Evolutionary conservation across 2,797 vertebrate genomes (phyloP).

Genomic region (Alauda arvensis): DNA sequence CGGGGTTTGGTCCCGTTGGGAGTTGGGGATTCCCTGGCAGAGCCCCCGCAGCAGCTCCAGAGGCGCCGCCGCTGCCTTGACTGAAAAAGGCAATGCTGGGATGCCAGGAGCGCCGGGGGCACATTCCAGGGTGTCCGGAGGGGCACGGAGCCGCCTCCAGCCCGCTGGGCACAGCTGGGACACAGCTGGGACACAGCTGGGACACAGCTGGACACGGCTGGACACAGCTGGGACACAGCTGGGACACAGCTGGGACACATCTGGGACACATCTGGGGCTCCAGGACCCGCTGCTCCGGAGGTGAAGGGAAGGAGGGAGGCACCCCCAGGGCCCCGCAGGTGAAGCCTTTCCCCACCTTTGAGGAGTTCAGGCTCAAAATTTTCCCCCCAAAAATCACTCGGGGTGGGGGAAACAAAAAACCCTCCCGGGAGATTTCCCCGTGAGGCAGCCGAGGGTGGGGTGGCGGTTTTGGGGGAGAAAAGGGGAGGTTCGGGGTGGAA

Average conservation of each 20-base stretch:
- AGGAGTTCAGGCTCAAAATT: not conserved
- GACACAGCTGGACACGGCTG: not conserved
- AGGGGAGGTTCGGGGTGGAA: not conserved
- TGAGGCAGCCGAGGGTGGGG: too few species aligned
- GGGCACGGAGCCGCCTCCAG: not conserved
- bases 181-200: rapidly evolving
- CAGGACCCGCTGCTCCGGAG: not conserved
- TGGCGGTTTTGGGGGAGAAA: not conserved
- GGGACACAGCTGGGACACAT: not conserved
- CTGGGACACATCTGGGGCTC: too few species aligned
- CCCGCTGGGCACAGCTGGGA: not conserved
- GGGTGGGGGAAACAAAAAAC: not conserved
- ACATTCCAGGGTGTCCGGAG: not conserved
- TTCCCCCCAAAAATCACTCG: not conserved
- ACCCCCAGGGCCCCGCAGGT: rapidly evolving
- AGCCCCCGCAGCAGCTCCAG: not conserved
- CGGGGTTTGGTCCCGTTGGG: rapidly evolving
- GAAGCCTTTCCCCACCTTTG: not conserved
- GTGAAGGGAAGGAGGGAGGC: not conserved
- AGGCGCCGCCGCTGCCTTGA: rapidly evolving
- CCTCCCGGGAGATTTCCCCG: not conserved
- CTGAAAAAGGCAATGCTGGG: conserved; percentile 17
- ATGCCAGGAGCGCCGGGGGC: not conserved
- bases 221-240: too few species aligned
- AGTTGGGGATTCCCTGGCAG: not conserved